phyloP scores from a whole-genome alignment of 2,888 invertebrate species.

The Mactromeris polynyma region DNA sequence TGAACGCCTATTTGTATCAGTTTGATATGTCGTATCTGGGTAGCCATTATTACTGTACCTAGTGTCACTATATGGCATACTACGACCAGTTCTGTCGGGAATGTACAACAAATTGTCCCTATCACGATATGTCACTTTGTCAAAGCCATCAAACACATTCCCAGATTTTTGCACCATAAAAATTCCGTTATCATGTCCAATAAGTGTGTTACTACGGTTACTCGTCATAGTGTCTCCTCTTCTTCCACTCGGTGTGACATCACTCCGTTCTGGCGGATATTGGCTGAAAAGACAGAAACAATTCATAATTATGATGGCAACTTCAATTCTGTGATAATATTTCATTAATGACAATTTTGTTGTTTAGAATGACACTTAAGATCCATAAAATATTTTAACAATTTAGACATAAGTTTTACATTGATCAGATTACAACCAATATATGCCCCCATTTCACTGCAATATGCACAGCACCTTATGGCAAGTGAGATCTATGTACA shows the following conservation, averaged over 20 bases:
- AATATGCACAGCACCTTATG: too few relatives aligned
- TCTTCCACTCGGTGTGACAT: conserved; percentile 75
- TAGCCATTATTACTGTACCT: conserved; percentile 42
- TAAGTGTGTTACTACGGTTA: conserved; percentile 39
- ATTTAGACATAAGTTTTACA: not conserved
- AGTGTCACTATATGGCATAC: conserved; percentile 62
- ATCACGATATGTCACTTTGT: conserved; percentile 61
- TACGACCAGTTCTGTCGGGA: conserved; percentile 62
- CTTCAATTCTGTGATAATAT: not conserved
- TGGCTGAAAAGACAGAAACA: conserved; percentile 75
- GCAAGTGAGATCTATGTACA: too few relatives aligned
- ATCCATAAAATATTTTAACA: not conserved
- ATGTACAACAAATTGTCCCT: conserved; percentile 65
- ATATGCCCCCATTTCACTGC: too few relatives aligned
- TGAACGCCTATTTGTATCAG: conserved; percentile 37
- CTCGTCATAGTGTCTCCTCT: conserved; percentile 82
- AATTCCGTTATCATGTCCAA: conserved; percentile 71
- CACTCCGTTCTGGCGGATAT: conserved; percentile 84
- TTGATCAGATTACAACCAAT: too few relatives aligned
- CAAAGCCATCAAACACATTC: conserved; percentile 69
- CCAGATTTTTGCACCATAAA: conserved; percentile 79
- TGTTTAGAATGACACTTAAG: not conserved
- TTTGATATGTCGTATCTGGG: conserved; percentile 41
- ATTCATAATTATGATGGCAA: not conserved
- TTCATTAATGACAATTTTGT: not conserved